Base-by-base conservation (phyloP, 2,113 vertebrate species). In the Mustelus asterias region DNA sequence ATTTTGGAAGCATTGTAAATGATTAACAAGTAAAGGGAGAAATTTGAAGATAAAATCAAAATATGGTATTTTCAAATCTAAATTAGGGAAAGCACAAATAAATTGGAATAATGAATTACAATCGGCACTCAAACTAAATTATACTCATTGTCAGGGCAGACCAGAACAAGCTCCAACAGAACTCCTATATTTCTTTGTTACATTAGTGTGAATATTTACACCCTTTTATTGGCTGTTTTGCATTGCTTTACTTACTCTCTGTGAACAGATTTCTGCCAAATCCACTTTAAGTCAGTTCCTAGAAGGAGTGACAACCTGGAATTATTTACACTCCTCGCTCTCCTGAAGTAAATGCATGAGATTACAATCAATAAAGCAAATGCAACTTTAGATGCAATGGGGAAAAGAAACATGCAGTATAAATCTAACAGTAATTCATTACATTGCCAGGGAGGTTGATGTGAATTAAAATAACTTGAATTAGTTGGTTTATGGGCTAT, bases 371-470 rank as follows among this genome's bases (percentile, higher is more conserved):
- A 54, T 54, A 54, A 88, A 54, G 24, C 48, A 88, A 88, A 54
- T 16, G 41, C n/a, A 83, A n/a, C 16, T 14, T 83, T 83, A 83
- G 37, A 11, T 88, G 44, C 85, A 88, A 88, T 29, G 22, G 24
- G 26, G 1, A 76, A 26, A 1, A 20, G 41, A 26, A 88, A 7
- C 8, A 54, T 54, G 24, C 44, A 54, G 10, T 54, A 54, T 88
- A 88, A 48, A 88, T 88, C 44, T 88, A 88, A 54, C 85, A 88
- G 85, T 88, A 54, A 88, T 83, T 41, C 37, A 41, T 83, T 83
- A 83, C 78, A 33, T 20, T 11, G n/a, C n/a, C n/a, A 54, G 18
- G 83, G 44, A 86, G 44, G 44, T 37, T 54, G 20, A 54, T 54
- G 20, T 88, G 41, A 88, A 88, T 54, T 88, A 88, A 88, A 88